Evolutionary conservation across 2,113 vertebrate genomes (phyloP).

Genomic region (Scatophagus argus): DNA sequence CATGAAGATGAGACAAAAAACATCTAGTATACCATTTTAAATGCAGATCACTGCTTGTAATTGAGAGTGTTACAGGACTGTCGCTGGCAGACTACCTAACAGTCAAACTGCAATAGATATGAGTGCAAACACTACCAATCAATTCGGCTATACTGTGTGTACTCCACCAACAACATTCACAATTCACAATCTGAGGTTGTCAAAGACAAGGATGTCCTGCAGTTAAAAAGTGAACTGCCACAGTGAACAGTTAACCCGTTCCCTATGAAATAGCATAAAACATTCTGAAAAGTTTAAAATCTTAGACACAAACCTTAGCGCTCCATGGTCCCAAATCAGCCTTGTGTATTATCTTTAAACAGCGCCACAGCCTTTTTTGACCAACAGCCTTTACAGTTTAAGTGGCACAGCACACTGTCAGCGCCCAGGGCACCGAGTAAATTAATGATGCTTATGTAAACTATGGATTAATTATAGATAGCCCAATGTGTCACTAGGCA

Average conservation of each 20-base stretch:
- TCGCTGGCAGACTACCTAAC: constrained; percentile 9
- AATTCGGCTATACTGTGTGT: background rate
- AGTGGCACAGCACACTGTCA: constrained; percentile 45
- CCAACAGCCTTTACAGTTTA: constrained; percentile 59
- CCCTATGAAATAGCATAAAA: background rate
- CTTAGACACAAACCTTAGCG: background rate
- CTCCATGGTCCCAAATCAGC: constrained; percentile 2
- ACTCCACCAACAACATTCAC: background rate
- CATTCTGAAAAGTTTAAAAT: background rate
- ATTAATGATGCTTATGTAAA: constrained; percentile 78
- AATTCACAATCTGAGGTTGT: background rate
- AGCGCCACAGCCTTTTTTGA: constrained; percentile 22
- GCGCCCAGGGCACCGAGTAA: constrained; percentile 52
- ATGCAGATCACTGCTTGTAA: constrained; percentile 36
- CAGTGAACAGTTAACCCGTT: background rate
- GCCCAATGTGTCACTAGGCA: constrained; percentile 58
- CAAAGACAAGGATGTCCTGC: background rate
- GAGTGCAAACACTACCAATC: constrained; percentile 7
- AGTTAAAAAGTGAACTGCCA: background rate
- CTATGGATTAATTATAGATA: constrained; percentile 76
- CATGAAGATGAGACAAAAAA: constrained; percentile 55
- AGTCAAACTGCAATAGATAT: constrained; percentile 35
- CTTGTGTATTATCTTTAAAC: constrained; percentile 20
- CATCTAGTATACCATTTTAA: constrained; percentile 46
- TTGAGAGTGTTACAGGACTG: constrained; percentile 27